Base-by-base conservation (phyloP, 2,888 invertebrate genomes). In the Dendrolimus houi region DNA sequence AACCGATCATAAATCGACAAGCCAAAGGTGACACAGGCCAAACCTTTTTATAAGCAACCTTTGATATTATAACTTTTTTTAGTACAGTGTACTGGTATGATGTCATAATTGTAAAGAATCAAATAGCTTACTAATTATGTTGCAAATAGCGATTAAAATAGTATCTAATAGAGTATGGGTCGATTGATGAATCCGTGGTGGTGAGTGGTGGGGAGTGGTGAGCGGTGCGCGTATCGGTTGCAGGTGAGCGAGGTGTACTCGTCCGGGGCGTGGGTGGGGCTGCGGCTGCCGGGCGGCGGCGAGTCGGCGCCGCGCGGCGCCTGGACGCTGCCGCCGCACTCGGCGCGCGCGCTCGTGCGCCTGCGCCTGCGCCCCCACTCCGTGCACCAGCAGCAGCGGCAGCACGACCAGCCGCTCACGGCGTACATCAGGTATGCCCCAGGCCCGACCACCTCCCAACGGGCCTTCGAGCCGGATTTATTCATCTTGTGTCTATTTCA, bases 291-390 rank as follows among this genome's bases (percentile, higher is more conserved):
- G 59, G 92, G 88, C 60, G 96, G 95, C 56, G 94, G 94, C 62
- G 91, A 92, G 60, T 95, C 96, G 76, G 97, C 96, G 57, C 94
- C 96, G 56, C 95, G 95, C 74, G 94, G 94, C 58, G 69, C 71
- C 87, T 97, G 98, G 98, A 94, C 96, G 81, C 95, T 99, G 77
- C 96, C 96, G 69, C 97, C 99, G 58, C 96, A 95, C 84, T 93
- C 95, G 78, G 93, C 96, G 54, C 97, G 96, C 82, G 94, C 97
- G 62, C 94, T 99, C 60, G 97, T 98, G 87, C 93, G 95, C 67
- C 95, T 98, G 64, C 94, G 94, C 82, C 92, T 95, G 72, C 96
- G 58, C 66, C 95, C 65, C 66, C 69, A 62, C 64, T 66, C 84
- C 80, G 66, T 74, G 62, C 64, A 63, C 59, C 56, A 67, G 7